Base-by-base conservation (phyloP, 2,888 invertebrate species). In the Ornithoptera priamus region DNA sequence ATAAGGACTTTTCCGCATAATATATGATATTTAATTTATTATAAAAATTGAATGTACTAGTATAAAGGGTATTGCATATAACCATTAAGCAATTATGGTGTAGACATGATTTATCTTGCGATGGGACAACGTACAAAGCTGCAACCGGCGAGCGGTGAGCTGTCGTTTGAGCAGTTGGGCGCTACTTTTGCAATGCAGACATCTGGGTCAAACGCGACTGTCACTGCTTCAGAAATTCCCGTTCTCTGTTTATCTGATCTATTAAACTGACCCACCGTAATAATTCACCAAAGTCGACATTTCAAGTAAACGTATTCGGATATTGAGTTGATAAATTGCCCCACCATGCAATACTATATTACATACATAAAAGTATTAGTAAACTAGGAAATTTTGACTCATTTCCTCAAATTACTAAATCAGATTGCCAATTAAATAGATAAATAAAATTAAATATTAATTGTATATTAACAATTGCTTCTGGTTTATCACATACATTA, bases 141-240 rank as follows among this genome's bases (percentile, higher is more conserved):
- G 60, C 69, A 61, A 67, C 74, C 71, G 77, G 73, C 74, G 74
- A 77, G 72, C 70, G 73, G 75, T 67, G 73, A 75, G 73, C 71
- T 76, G 76, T 78, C 75, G 75, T 71, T 74, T 65, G 72, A 72
- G 68, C 39, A 57, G 67, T 68, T 69, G 68, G 63, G 22, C 62
- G 66, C 69, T 68, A 74, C 75, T 80, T 77, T 77, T 77, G 81
- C 78, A 80, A 80, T 71, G 60, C 73, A 72, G 69, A 68, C 75
- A 80, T 75, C 77, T 80, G 76, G 81, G 79, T 74, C 79, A 72
- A 72, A 64, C 74, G 72, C 65, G 74, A 75, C 77, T 76, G 80
- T 79, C 80, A 76, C 78, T 76, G 69, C 76, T 71, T 73, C 74
- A 75, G 72, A 76, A 76, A 73, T 75, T 69, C 72, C 74, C 72